phyloP scores from a whole-genome alignment of 2,113 vertebrate genomes.

The Mixornis gularis region DNA sequence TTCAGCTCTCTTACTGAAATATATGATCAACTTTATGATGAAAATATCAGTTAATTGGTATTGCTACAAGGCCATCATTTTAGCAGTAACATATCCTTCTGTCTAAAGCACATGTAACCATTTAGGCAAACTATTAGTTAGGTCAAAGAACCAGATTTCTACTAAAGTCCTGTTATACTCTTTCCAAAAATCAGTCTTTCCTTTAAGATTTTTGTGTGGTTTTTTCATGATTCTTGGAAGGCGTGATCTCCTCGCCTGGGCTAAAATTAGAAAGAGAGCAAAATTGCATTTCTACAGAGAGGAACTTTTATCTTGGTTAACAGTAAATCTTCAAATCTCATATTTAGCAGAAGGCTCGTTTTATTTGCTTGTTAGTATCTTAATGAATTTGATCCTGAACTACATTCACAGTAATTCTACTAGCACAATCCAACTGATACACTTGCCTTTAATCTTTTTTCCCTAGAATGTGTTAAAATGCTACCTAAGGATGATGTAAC shows the following conservation, averaged over 20 bases:
- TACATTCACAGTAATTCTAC: not conserved
- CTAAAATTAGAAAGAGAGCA: not conserved
- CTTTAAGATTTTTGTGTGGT: not conserved
- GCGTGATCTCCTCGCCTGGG: not conserved
- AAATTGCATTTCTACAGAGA: not conserved
- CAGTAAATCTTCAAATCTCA: not conserved
- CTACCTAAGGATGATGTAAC: not conserved
- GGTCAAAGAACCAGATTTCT: not conserved
- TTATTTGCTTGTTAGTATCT: not conserved
- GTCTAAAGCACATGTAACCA: not conserved
- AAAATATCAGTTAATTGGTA: not conserved
- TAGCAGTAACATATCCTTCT: not conserved
- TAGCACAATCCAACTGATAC: not conserved
- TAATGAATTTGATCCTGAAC: not conserved
- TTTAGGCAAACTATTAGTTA: not conserved
- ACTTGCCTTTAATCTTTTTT: not conserved
- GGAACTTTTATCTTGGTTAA: not conserved
- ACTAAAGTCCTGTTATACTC: not conserved
- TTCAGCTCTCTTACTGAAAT: not conserved
- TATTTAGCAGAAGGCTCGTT: accelerated
- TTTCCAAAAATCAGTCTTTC: not conserved
- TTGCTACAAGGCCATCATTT: not conserved
- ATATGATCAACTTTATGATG: not conserved
- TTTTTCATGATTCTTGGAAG: not conserved
- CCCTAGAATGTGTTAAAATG: not conserved